Evolutionary conservation across 2,888 invertebrate species (phyloP).

Genomic region (Tanypteryx hageni): DNA sequence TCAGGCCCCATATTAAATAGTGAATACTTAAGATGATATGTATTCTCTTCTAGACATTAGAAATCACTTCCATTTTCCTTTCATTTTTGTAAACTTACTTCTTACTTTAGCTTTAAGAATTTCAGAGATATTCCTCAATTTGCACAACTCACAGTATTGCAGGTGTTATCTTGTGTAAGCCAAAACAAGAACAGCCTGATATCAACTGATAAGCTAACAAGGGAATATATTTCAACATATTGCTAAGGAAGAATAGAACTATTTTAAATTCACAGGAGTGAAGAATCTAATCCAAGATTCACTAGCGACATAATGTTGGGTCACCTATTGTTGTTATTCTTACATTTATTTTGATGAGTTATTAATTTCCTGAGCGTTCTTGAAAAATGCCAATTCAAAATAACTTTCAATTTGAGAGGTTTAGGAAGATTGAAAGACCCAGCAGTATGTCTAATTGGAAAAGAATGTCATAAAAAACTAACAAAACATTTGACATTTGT

Average conservation of each 20-base stretch:
- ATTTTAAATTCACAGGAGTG: no score
- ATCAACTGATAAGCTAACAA: neutral
- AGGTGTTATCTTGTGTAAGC: no score
- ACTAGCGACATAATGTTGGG: no score
- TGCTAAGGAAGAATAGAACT: neutral
- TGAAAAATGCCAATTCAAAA: no score
- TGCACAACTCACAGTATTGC: constrained; percentile 21
- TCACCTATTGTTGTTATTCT: no score
- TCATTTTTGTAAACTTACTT: no score
- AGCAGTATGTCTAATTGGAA: neutral
- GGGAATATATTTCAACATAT: neutral
- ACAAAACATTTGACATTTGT: neutral
- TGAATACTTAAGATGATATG: constrained; percentile 22
- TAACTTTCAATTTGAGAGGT: neutral
- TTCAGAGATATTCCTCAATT: constrained; percentile 7
- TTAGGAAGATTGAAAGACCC: no score
- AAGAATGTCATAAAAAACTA: neutral
- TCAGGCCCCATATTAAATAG: neutral
- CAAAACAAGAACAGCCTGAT: no score
- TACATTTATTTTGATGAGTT: no score
- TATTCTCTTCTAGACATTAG: constrained; percentile 34
- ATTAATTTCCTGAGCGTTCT: no score
- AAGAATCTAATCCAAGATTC: no score
- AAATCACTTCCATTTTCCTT: neutral
- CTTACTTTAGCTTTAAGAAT: no score